Evolutionary conservation across 2,797 vertebrate genomes (phyloP), one percentile per base, ranked within the genome.

Genomic region (Phataginus tricuspis): DNA sequence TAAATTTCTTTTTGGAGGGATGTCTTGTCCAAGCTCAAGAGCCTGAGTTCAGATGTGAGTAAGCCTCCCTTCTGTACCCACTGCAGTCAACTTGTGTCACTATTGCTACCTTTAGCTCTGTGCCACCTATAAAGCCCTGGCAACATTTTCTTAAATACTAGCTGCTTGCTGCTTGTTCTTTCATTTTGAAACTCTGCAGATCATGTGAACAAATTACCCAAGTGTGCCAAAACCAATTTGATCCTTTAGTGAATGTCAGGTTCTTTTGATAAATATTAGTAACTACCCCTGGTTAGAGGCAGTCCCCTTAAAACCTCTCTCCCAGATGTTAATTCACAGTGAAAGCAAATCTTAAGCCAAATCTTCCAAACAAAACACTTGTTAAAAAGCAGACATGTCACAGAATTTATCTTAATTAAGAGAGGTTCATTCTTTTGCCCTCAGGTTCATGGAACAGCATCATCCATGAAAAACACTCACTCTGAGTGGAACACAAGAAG

Each of bases 141-240:
- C 68, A 97, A 42, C 49, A n/a, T 55, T 90, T 94, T 77, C 49
- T 85, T 92, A 86, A 86, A 88, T 55, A 63, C 39, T 57, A 89
- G 29, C 27, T 95, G 42, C 63, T 93, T 69, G 37, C 15, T 85
- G n/a, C 63, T 85, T 72, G 37, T 93, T 82, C 66, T 93, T 42
- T 92, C 55, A 75, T 69, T 94, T 92, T 72, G 66, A 78, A 66
- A 78, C 59, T 59, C 79, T 55, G 19, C 23, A 29, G 77, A 86
- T 88, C n/a, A 57, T 90, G 59, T 75, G 39, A 80, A 80, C 19
- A 79, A 23, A 89, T 86, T 37, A 37, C 12, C 31, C 55, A 94
- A 59, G 75, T 64, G 37, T 66, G 75, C 55, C 68, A 77, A 63
- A 95, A 27, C 21, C 37, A 90, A 11, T 77, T 59, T 71, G 31